These are phyloP conservation scores for Galeruca laticollis DNA, from an alignment of 2,888 invertebrate species.

Conservation along the genomic window DNA sequence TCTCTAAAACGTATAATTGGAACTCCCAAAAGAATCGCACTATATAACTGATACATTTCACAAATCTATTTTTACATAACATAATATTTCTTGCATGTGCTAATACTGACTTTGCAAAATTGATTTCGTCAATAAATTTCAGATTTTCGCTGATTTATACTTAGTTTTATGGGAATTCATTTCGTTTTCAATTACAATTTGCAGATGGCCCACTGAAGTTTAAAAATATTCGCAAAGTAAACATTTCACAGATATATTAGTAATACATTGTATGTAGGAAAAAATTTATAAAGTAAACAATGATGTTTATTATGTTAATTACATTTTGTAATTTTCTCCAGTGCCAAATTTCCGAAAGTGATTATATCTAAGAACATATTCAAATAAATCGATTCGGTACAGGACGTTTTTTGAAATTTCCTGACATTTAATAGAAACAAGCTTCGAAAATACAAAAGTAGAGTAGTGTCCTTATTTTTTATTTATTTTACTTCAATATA, in stretches of 20 bases:
- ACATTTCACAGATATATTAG: constrained; percentile 10
- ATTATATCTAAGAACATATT: neutral
- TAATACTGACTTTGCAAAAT: neutral
- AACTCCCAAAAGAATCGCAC: too few relatives aligned
- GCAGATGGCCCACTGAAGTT: constrained; percentile 8
- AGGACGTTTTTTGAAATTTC: neutral
- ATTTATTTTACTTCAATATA: too few relatives aligned
- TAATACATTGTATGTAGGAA: neutral
- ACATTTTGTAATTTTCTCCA: neutral
- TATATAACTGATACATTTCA: too few relatives aligned
- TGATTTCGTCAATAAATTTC: neutral
- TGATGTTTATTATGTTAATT: neutral
- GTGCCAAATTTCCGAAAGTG: neutral
- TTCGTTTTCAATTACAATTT: neutral
- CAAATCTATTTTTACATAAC: neutral
- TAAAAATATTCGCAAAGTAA: constrained; percentile 17
- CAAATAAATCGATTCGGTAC: neutral
- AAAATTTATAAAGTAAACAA: neutral
- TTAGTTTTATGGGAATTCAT: constrained; percentile 21
- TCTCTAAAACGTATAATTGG: too few relatives aligned
- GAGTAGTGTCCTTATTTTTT: too few relatives aligned
- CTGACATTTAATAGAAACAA: neutral
- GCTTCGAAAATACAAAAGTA: neutral
- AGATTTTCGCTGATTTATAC: neutral
- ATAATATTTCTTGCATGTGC: neutral